These are phyloP conservation scores for Armadillidium nasatum DNA, from an alignment of 1,140 invertebrate genomes.

Conservation along the genomic window DNA sequence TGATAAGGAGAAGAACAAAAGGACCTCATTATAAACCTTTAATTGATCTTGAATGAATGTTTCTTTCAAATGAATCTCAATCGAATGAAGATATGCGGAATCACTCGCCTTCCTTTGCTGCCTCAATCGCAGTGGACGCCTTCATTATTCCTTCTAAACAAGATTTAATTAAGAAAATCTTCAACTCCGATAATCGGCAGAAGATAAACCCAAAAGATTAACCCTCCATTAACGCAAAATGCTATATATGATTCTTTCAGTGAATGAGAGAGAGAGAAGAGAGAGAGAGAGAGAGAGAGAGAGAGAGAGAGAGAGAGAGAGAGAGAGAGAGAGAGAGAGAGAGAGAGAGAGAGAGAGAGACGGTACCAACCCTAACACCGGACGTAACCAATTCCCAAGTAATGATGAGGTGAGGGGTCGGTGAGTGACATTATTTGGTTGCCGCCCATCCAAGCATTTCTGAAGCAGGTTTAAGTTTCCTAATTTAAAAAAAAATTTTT, in stretches of 20 bases:
- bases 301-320: neutral
- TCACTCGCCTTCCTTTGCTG: neutral
- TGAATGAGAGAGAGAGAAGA: neutral
- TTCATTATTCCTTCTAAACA: neutral
- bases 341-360: too few relatives aligned
- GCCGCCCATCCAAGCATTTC: too few relatives aligned
- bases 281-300: neutral
- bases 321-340: too few relatives aligned
- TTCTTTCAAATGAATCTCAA: neutral
- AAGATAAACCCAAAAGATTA: conserved; percentile 2
- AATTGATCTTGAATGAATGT: neutral
- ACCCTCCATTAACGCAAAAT: neutral
- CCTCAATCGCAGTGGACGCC: neutral
- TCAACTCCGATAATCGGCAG: neutral
- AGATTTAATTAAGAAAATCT: conserved; percentile 12
- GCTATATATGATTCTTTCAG: neutral
- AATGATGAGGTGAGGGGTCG: neutral
- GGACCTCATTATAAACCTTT: neutral
- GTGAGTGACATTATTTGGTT: too few relatives aligned
- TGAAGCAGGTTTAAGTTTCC: too few relatives aligned
- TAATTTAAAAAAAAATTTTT: too few relatives aligned
- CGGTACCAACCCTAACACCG: neutral
- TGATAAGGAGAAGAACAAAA: neutral
- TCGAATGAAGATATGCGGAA: neutral
- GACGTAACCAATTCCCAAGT: too few relatives aligned